Percentiles rank a stretch among this genome's conserved stretches.
Conservation (phyloP, 2,888 invertebrate species). For the Malachius bipustulatus region DNA sequence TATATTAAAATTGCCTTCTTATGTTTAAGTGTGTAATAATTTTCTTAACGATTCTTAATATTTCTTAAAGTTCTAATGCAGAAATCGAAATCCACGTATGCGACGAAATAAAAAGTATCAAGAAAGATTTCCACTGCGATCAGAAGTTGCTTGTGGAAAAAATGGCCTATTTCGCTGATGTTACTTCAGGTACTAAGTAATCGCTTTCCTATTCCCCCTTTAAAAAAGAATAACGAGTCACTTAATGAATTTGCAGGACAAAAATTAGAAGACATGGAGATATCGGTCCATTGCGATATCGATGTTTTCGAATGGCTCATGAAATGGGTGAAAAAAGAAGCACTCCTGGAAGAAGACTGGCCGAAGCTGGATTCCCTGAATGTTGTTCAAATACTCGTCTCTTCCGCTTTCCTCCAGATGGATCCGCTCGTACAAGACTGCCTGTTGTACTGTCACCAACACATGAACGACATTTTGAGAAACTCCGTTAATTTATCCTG, state of each 20-base stretch:
- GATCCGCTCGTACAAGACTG: conserved; percentile 79
- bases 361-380: conserved; percentile 67
- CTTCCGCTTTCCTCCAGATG: conserved; percentile 92
- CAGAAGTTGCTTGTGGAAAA: conserved; percentile 76
- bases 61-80: conserved; percentile 30
- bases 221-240: conserved; percentile 2
- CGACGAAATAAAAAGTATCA: conserved; percentile 83
- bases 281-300: conserved; percentile 93
- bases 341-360: conserved; percentile 51
- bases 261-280: conserved; percentile 48
- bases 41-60: too few relatives aligned
- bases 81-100: conserved; percentile 92
- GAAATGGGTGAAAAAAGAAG: conserved; percentile 83
- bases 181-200: conserved; percentile 60
- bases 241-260: conserved; percentile 26
- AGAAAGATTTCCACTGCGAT: conserved; percentile 81
- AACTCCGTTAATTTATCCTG: conserved; percentile 80
- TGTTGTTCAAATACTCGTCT: conserved; percentile 85
- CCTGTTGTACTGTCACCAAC: conserved; percentile 71
- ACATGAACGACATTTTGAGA: conserved; percentile 77
- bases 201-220: too few relatives aligned
- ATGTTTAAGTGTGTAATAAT: too few relatives aligned
- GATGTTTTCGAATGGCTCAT: conserved; percentile 94
- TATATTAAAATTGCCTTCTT: too few relatives aligned
- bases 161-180: conserved; percentile 92